phyloP scores from a whole-genome alignment of 2,113 vertebrate species.

The Aptenodytes patagonicus region DNA sequence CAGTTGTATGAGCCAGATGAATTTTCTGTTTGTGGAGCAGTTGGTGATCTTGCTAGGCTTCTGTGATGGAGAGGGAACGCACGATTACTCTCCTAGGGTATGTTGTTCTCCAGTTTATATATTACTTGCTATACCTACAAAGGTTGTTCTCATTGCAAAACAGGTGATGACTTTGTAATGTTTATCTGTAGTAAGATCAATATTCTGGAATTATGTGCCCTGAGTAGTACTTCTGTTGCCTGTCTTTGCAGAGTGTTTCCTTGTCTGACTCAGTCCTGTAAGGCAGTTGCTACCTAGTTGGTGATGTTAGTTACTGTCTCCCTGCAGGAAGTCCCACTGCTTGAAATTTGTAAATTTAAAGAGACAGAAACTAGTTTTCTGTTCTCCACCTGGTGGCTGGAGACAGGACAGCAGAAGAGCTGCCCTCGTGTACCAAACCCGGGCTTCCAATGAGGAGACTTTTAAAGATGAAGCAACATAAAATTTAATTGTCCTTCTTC shows the following conservation, averaged over 20 bases:
- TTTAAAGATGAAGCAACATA: not conserved
- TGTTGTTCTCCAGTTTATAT: not conserved
- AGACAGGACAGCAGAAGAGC: not conserved
- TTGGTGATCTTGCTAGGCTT: not conserved
- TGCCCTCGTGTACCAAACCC: not conserved
- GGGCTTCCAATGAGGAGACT: conserved; percentile 4
- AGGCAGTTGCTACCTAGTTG: not conserved
- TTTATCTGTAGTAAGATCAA: not conserved
- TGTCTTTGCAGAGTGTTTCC: not conserved
- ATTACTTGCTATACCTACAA: not conserved
- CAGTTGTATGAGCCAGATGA: not conserved
- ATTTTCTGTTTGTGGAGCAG: not conserved
- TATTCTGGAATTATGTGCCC: not conserved
- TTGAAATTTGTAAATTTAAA: not conserved
- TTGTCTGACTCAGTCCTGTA: not conserved
- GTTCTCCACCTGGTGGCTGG: not conserved
- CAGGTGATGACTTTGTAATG: not conserved
- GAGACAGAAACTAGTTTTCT: not conserved
- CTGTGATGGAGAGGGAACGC: not conserved
- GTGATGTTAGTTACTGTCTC: not conserved
- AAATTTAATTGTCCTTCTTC: conserved; percentile 33
- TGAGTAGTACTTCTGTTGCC: not conserved
- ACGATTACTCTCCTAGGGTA: not conserved
- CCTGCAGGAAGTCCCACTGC: not conserved
- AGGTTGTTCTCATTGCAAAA: not conserved